These are phyloP conservation scores for Cygnus olor DNA, from an alignment of 2,797 vertebrate genomes.

Conservation along the genomic window DNA sequence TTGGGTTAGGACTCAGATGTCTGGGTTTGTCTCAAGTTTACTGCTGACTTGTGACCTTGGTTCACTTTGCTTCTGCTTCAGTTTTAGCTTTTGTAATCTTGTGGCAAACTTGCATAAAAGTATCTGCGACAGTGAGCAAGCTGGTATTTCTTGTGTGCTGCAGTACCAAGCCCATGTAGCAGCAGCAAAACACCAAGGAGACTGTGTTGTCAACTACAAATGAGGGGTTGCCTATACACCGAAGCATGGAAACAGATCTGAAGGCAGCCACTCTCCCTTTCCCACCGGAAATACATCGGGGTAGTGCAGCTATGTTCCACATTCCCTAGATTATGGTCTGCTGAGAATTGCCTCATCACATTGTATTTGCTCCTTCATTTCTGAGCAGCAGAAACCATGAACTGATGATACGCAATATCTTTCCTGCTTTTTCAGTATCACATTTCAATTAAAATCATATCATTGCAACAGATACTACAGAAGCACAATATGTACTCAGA, in stretches of 20 bases:
- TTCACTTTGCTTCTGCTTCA: not conserved
- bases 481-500: constrained; percentile 33
- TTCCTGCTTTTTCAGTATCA: not conserved
- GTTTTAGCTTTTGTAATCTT: not conserved
- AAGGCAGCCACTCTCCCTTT: not conserved
- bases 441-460: constrained; percentile 17
- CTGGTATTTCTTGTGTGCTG: not conserved
- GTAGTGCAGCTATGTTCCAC: not conserved
- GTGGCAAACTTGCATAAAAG: not conserved
- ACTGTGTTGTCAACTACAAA: not conserved
- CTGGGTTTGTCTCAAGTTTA: not conserved
- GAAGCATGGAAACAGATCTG: not conserved
- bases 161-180: not conserved
- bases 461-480: constrained; percentile 49
- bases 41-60: not conserved
- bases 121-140: not conserved
- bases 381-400: not conserved
- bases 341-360: not conserved
- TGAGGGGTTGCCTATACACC: not conserved
- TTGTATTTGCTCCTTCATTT: constrained; percentile 12
- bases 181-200: not conserved
- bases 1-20: not conserved
- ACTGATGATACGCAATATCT: not conserved
- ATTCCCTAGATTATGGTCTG: not conserved
- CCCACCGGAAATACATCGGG: not conserved